These are phyloP conservation scores for Pectinophora gossypiella DNA, from an alignment of 1,140 invertebrate genomes.

Conservation along the genomic window DNA sequence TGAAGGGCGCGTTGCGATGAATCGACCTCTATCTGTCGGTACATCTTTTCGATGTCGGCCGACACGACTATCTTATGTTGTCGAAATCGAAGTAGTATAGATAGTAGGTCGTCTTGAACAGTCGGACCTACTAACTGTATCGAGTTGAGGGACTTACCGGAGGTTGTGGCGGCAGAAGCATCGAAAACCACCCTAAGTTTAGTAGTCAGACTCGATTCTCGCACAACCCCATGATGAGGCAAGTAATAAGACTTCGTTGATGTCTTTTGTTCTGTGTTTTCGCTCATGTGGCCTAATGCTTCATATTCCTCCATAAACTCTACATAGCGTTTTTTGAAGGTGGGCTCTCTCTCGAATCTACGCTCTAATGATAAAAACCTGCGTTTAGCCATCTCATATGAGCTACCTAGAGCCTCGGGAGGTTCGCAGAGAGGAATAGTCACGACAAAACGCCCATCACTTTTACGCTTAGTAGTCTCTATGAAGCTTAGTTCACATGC, in stretches of 20 bases:
- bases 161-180: constrained; percentile 26
- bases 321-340: constrained; percentile 6
- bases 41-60: constrained; percentile 61
- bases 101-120: constrained; percentile 55
- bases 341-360: constrained; percentile 6
- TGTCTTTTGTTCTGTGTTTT: constrained; percentile 1
- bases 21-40: constrained; percentile 43
- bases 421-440: constrained; percentile 12
- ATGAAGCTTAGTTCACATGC: constrained; percentile 11
- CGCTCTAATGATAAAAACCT: constrained; percentile 14
- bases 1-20: constrained; percentile 38
- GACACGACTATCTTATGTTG: constrained; percentile 34
- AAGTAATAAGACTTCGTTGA: constrained; percentile 18
- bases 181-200: constrained; percentile 19
- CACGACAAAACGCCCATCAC: constrained; percentile 10
- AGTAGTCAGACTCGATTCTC: constrained; percentile 15
- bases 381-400: constrained; percentile 7
- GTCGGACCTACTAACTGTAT: constrained; percentile 41
- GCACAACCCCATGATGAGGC: constrained; percentile 21
- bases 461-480: constrained; percentile 5
- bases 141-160: constrained; percentile 48
- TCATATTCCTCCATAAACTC: constrained; percentile 19
- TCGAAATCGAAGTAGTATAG: constrained; percentile 58
- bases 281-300: constrained; percentile 18
- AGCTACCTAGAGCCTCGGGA: constrained; percentile 9